Conservation (phyloP, 1,140 invertebrate genomes). For the Philopotamus ludificatus region DNA sequence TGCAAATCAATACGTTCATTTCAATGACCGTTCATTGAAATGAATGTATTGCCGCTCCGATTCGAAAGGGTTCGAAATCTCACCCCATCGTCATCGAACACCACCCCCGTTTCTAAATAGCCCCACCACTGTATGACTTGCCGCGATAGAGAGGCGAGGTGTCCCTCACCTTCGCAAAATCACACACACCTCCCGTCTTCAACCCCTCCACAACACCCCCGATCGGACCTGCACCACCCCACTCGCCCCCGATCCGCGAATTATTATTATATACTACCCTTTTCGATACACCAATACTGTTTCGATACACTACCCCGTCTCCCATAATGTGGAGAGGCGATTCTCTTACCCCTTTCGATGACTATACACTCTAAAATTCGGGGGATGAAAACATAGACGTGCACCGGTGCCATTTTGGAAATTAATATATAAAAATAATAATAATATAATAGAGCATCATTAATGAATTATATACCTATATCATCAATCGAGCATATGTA, state of each 20-base stretch:
- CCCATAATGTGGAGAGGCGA: slow-evolving; percentile 17
- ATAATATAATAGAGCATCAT: not conserved
- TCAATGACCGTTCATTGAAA: slow-evolving; percentile 16
- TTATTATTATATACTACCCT: slow-evolving; percentile 30
- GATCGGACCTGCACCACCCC: not conserved
- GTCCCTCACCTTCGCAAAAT: slow-evolving; percentile 22
- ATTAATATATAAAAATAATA: not conserved
- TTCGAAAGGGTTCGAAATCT: slow-evolving; percentile 19
- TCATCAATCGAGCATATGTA: not conserved
- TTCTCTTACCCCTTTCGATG: slow-evolving; percentile 21
- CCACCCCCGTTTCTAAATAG: slow-evolving; percentile 28
- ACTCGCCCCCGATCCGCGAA: slow-evolving; percentile 11
- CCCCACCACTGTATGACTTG: slow-evolving; percentile 26
- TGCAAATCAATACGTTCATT: not conserved
- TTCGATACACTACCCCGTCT: slow-evolving; percentile 24
- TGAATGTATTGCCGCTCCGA: no score
- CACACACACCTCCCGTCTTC: slow-evolving; percentile 24
- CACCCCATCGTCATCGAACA: not conserved
- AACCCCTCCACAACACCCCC: slow-evolving; percentile 11
- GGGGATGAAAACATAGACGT: slow-evolving; percentile 20
- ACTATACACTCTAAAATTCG: slow-evolving; percentile 17
- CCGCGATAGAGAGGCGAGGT: slow-evolving; percentile 21
- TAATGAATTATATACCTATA: not conserved
- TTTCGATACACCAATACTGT: slow-evolving; percentile 30
- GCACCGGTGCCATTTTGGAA: not conserved